These are phyloP conservation scores for Pan paniscus DNA, from an alignment of 2,113 vertebrate genomes.

Conservation along the genomic window DNA sequence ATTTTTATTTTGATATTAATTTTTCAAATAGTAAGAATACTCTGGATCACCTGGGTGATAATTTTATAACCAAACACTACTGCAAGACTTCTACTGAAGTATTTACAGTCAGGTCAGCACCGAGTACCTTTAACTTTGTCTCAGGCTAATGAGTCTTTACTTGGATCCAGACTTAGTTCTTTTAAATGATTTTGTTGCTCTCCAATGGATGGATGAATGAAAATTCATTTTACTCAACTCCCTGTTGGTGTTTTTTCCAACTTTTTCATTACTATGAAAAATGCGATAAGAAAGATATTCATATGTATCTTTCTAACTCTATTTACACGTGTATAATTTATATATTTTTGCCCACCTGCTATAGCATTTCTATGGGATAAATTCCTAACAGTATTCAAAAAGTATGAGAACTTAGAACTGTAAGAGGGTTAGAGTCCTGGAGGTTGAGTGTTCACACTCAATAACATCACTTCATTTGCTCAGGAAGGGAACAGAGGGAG, in stretches of 20 bases:
- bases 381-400: background rate
- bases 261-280: background rate
- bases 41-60: background rate
- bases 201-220: background rate
- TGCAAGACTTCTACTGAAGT: background rate
- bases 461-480: background rate
- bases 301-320: background rate
- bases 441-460: background rate
- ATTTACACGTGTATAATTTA: background rate
- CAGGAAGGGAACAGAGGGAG: background rate
- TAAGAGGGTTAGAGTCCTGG: background rate
- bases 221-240: background rate
- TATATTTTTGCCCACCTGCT: background rate
- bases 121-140: background rate
- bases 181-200: background rate
- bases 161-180: background rate
- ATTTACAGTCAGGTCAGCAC: background rate
- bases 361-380: background rate
- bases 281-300: background rate
- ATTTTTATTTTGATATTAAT: background rate
- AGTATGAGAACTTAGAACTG: background rate
- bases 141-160: background rate
- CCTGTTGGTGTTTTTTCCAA: background rate
- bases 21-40: slow-evolving; percentile 22
- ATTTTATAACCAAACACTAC: background rate